These are phyloP conservation scores for Phocoena phocoena DNA, from an alignment of 2,113 vertebrate genomes.

Conservation along the genomic window DNA sequence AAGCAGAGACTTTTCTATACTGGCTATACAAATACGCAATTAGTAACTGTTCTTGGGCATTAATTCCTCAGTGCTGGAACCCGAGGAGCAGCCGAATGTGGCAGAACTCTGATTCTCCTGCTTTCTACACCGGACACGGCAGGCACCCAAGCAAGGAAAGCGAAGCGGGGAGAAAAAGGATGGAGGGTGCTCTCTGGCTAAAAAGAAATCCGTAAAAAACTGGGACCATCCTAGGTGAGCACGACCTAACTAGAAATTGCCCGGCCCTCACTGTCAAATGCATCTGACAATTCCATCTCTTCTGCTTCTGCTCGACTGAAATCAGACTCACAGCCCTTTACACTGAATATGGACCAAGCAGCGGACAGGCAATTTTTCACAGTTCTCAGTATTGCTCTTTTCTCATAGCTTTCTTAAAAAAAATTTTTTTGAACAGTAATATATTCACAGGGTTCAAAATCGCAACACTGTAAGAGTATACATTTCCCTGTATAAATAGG, in stretches of 20 bases:
- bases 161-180: neutral
- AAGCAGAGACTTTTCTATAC: slow-evolving; percentile 3
- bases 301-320: neutral
- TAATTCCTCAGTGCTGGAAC: neutral
- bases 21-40: slow-evolving; percentile 7
- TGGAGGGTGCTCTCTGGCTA: neutral
- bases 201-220: neutral
- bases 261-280: neutral
- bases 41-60: neutral
- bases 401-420: neutral
- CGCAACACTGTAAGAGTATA: neutral
- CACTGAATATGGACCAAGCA: neutral
- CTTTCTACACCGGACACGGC: neutral
- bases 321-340: neutral
- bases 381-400: neutral
- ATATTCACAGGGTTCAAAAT: neutral
- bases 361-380: too few relatives aligned
- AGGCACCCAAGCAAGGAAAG: neutral
- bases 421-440: neutral
- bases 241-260: neutral
- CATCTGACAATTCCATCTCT: neutral
- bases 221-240: neutral
- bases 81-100: neutral
- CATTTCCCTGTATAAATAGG: too few relatives aligned
- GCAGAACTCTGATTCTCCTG: neutral